phyloP scores from a whole-genome alignment of 2,888 invertebrate species.

The Lasius platythorax region DNA sequence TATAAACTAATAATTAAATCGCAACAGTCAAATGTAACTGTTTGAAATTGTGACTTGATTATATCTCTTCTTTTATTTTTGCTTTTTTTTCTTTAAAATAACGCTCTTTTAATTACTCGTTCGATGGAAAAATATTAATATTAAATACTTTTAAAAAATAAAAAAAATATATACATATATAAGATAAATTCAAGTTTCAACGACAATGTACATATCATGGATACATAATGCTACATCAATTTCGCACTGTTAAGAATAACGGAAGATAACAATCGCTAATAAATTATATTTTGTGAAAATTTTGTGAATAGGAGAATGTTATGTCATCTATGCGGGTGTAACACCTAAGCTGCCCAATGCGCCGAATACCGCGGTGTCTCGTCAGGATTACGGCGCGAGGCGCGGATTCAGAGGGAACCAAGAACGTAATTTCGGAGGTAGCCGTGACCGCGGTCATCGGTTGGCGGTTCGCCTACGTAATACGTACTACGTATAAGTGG shows the following conservation, averaged over 20 bases:
- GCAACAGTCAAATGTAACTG: background rate
- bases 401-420: slow-evolving; percentile 53
- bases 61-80: background rate
- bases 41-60: background rate
- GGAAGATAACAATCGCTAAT: background rate
- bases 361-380: slow-evolving; percentile 59
- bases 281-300: slow-evolving; percentile 6
- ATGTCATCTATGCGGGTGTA: slow-evolving; percentile 51
- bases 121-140: background rate
- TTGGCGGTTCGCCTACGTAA: slow-evolving; percentile 73
- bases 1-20: background rate
- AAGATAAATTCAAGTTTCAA: background rate
- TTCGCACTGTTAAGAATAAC: background rate
- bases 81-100: background rate
- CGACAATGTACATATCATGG: background rate
- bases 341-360: slow-evolving; percentile 49
- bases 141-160: background rate
- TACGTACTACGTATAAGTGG: slow-evolving; percentile 76
- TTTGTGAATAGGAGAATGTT: slow-evolving; percentile 30
- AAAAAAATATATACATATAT: background rate
- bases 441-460: slow-evolving; percentile 76
- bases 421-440: slow-evolving; percentile 72
- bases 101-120: background rate
- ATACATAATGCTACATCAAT: background rate
- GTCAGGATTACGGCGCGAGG: slow-evolving; percentile 54